phyloP scores from a whole-genome alignment of 2,797 vertebrate species.

The Rhinoraja longicauda region DNA sequence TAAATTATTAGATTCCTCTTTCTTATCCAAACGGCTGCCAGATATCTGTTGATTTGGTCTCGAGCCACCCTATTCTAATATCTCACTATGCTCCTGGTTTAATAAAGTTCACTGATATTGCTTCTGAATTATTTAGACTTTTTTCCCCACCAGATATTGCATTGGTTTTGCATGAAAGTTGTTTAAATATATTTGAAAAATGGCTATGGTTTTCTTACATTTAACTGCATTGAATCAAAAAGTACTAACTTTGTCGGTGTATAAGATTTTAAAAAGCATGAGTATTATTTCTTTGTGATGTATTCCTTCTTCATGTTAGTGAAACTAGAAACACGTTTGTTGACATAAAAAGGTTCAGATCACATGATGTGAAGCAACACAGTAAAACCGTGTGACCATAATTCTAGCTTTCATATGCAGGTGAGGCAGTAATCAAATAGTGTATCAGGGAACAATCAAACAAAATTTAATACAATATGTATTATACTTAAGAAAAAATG shows the following conservation, averaged over 20 bases:
- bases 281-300: not conserved
- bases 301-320: not conserved
- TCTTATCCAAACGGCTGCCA: not conserved
- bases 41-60: not conserved
- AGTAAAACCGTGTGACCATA: not conserved
- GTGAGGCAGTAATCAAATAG: not conserved
- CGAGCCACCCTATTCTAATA: not conserved
- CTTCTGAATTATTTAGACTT: not conserved
- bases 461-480: not conserved
- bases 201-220: not conserved
- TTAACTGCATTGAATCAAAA: not conserved
- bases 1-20: not conserved
- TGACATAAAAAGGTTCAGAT: not conserved
- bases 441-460: not conserved
- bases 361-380: not conserved
- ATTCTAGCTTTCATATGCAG: not conserved
- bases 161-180: not conserved
- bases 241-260: not conserved
- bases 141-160: not conserved
- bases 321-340: slow-evolving; percentile 9
- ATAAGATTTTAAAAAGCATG: not conserved
- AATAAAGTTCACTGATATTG: not conserved
- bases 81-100: not conserved
- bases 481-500: not conserved
- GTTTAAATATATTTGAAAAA: not conserved